Base-by-base conservation (phyloP, 23 tunicate species). In the Botrylloides violaceus region DNA sequence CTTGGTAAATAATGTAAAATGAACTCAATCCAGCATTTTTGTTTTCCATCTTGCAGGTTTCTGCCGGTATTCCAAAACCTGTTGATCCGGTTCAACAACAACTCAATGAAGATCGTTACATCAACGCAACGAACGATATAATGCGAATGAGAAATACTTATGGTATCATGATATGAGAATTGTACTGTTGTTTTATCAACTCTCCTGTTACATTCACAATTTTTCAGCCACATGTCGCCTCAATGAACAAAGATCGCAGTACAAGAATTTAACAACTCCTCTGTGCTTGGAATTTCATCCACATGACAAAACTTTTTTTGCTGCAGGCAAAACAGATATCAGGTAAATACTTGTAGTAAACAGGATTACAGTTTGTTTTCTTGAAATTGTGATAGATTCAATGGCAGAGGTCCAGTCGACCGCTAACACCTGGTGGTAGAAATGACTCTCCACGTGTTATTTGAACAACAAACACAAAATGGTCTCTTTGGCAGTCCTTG, bases 221-320 rank as follows among this genome's bases (percentile, higher is more conserved):
- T 19, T 29, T 57, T 31, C 77, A 85, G 94, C 79, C 43, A 73
- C 70, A 56, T 61, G 85, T 23, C 76, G 86, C 4, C 65, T 87
- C 70, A 64, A 75, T 32, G 95, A 87, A 35, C 95, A 87, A 43
- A 84, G 76, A 58, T 87, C 80, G 38, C 78, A 75, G 66, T 81
- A 71, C 82, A 87, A 87, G 48, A 87, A 80, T 31, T 64, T 72
- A 2, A 73, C 68, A 27, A 70, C 66, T 29, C 78, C 95, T 3
- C 36, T 71, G 32, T 61, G 81, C 30, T 30, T 87, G 1, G 58
- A 34, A 5, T 87, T 87, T 53, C 85, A 87, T 34, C 86, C 82
- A 7, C 79, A 80, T 31, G 84, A 87, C 74, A 87, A 76, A 23
- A 75, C 47, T 35, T 56, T 80, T 2, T 53, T 81, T 6, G 96